Evolutionary conservation across 2,113 vertebrate genomes (phyloP).

Genomic region (Asarcornis scutulata): DNA sequence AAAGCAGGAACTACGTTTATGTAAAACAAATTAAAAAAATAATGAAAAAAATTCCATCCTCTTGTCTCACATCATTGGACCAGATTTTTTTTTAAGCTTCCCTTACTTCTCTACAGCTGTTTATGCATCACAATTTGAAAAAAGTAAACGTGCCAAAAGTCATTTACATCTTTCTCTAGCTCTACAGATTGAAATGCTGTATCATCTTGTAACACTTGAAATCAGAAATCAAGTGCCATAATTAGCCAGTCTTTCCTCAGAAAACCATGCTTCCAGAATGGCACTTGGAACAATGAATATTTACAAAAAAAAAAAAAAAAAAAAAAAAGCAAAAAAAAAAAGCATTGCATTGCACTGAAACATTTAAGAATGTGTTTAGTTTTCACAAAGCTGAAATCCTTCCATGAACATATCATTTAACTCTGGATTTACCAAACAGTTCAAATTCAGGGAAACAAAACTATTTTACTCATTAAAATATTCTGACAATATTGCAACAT

Average conservation of each 20-base stretch:
- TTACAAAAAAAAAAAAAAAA: not conserved
- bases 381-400: not conserved
- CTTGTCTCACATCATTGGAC: not conserved
- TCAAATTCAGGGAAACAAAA: slow-evolving; percentile 1
- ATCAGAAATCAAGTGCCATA: not conserved
- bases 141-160: not conserved
- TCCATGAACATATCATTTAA: not conserved
- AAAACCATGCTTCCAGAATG: not conserved
- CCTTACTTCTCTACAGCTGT: not conserved
- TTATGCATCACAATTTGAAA: not conserved
- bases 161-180: not conserved
- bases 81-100: not conserved
- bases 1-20: not conserved
- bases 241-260: not conserved
- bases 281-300: not conserved
- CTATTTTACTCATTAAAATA: not conserved
- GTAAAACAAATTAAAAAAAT: not conserved
- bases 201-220: not conserved
- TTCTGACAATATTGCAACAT: not conserved
- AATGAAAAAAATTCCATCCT: not conserved
- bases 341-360: not conserved
- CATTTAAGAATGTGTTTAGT: not conserved
- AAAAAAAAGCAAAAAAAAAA: not conserved
- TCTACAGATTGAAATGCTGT: not conserved
- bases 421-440: not conserved